These are phyloP conservation scores for Andrena marginata DNA, from an alignment of 2,888 invertebrate genomes.

Conservation along the genomic window DNA sequence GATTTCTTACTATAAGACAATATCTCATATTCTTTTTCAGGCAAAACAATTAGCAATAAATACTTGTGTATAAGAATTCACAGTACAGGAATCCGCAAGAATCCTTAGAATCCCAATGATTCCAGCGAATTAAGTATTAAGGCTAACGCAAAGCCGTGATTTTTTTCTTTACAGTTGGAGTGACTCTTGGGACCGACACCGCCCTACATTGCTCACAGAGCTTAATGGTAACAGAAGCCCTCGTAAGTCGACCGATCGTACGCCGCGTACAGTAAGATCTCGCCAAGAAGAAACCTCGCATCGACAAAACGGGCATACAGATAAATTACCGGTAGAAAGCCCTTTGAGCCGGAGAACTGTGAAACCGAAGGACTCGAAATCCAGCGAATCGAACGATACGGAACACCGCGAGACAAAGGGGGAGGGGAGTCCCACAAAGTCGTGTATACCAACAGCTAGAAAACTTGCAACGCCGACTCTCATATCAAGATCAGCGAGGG, in stretches of 20 bases:
- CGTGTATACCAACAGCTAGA: constrained; percentile 73
- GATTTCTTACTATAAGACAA: too few species aligned
- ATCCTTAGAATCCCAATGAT: background rate
- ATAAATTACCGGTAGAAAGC: constrained; percentile 56
- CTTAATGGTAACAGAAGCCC: constrained; percentile 69
- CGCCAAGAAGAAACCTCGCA: constrained; percentile 71
- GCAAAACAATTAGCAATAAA: too few species aligned
- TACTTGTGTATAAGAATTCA: too few species aligned
- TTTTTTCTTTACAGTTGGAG: constrained; percentile 80
- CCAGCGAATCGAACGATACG: constrained; percentile 32
- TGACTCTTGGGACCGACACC: constrained; percentile 80
- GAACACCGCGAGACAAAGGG: constrained; percentile 43
- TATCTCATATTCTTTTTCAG: too few species aligned
- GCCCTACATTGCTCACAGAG: constrained; percentile 75
- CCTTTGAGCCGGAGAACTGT: constrained; percentile 13
- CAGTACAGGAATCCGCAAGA: too few species aligned
- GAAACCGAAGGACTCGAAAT: constrained; percentile 43
- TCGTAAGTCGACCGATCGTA: constrained; percentile 73
- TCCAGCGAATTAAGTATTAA: background rate
- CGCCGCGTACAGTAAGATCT: constrained; percentile 70
- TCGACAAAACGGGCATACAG: constrained; percentile 45
- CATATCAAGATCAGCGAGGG: constrained; percentile 78
- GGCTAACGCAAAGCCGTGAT: background rate
- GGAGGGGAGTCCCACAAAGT: constrained; percentile 62
- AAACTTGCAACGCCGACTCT: constrained; percentile 74